Evolutionary conservation across 2,888 invertebrate genomes (phyloP), one percentile per base, ranked within the genome.

Genomic region (Emmelina monodactyla): DNA sequence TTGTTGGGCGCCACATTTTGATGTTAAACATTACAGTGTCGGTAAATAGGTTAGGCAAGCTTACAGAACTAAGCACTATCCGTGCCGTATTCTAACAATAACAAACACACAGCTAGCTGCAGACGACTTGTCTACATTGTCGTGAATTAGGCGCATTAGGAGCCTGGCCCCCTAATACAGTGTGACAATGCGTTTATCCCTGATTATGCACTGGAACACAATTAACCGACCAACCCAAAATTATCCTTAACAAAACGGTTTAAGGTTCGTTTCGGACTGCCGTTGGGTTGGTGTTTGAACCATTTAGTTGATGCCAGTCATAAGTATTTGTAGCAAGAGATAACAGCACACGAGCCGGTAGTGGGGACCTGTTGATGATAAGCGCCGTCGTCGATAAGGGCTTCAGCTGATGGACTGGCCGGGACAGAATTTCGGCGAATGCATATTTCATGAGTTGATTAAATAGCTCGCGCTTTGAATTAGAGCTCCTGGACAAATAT

Each of bases 361-460:
- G 62, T 61, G 57, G n/a, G 58, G 62, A 78, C 78, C 78, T 79
- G 78, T 79, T 79, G 78, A 72, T 71, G 71, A 79, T 79, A 76
- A 79, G 78, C 64, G 64, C 58, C 69, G 66, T 69, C 71, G 65
- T 70, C 69, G 76, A 76, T 76, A 76, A 76, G 71, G 62, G 65
- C 55, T 46, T 51, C 55, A 47, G 49, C 68, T 76, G 76, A 76
- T 69, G 73, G 73, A 75, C 68, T 68, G 65, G 64, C 62, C 55
- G 57, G 62, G 61, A 58, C 67, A 56, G 71, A 72, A 75, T 73
- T 76, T 76, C 66, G 75, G 76, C 62, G 61, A 75, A 76, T 76
- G 72, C 70, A 76, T 76, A 73, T 73, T 76, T 71, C 75, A 75
- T 76, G 76, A 76, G 67, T 71, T 73, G 75, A 75, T 75, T 75